These are phyloP conservation scores for Pungitius pungitius DNA, from an alignment of 2,113 vertebrate species.

Conservation along the genomic window DNA sequence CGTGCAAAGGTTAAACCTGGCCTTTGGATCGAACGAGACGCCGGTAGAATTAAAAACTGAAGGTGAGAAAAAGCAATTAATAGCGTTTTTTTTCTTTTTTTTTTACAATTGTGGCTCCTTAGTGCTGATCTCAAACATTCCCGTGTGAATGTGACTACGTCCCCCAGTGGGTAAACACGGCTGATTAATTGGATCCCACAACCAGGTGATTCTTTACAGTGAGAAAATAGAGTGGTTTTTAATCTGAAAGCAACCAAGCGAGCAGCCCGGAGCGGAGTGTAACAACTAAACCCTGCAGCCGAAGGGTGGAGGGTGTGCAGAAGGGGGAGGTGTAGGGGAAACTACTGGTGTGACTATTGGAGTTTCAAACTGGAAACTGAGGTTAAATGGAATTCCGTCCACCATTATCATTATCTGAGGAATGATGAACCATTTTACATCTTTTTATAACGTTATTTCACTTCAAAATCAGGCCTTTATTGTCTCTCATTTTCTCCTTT, in stretches of 20 bases:
- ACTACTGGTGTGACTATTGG: too few species aligned
- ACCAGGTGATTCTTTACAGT: slow-evolving; percentile 9
- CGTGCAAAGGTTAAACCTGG: background rate
- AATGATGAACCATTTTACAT: slow-evolving; percentile 21
- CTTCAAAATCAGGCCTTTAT: background rate
- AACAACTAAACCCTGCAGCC: background rate
- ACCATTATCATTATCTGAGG: slow-evolving; percentile 15
- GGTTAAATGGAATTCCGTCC: slow-evolving; percentile 28
- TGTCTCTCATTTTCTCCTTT: slow-evolving; percentile 16
- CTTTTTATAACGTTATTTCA: slow-evolving; percentile 1
- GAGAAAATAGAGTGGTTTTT: slow-evolving; percentile 35
- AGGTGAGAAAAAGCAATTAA: background rate
- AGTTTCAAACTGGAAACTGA: background rate
- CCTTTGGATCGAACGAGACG: background rate
- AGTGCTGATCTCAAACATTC: slow-evolving; percentile 7
- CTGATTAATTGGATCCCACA: slow-evolving; percentile 32
- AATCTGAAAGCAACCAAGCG: slow-evolving; percentile 36
- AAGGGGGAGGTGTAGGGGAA: background rate
- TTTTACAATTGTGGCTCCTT: too few species aligned
- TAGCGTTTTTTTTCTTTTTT: too few species aligned
- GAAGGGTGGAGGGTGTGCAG: background rate
- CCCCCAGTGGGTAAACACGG: background rate
- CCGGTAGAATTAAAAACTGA: background rate
- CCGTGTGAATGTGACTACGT: background rate
- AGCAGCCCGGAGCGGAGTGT: slow-evolving; percentile 35